Evolutionary conservation across 2,888 invertebrate genomes (phyloP).

Genomic region (Trypoxylon attenuatum): DNA sequence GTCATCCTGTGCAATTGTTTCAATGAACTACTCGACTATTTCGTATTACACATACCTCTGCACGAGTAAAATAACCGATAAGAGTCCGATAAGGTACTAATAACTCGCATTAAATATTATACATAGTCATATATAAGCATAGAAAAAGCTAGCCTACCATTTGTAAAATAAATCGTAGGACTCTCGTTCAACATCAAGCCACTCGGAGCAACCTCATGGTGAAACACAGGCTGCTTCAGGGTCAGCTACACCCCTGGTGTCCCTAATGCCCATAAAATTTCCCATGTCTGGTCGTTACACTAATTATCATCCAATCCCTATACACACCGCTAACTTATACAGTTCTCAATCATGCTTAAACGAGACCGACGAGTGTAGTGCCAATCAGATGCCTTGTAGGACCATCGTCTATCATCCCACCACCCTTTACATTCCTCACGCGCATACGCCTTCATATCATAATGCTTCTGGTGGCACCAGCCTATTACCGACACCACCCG

Average conservation of each 20-base stretch:
- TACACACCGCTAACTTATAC: constrained; percentile 58
- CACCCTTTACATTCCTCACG: constrained; percentile 65
- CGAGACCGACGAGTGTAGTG: constrained; percentile 60
- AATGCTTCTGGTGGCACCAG: constrained; percentile 56
- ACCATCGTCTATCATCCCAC: constrained; percentile 65
- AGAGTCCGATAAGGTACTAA: not conserved
- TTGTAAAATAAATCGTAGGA: constrained; percentile 64
- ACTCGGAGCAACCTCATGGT: constrained; percentile 67
- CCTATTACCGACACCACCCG: constrained; percentile 67
- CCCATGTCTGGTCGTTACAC: constrained; percentile 64
- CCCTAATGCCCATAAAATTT: constrained; percentile 69
- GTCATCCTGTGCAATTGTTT: not conserved
- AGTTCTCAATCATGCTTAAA: constrained; percentile 55
- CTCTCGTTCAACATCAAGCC: constrained; percentile 68
- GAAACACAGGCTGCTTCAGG: constrained; percentile 60
- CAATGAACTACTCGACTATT: not conserved
- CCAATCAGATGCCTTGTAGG: constrained; percentile 63
- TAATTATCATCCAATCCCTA: constrained; percentile 64
- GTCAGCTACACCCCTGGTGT: constrained; percentile 60
- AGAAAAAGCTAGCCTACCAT: constrained; percentile 22
- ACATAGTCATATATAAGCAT: not conserved
- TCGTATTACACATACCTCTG: not conserved
- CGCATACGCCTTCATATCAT: constrained; percentile 55
- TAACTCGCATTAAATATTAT: not conserved
- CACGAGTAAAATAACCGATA: not conserved